Base-by-base conservation (phyloP, 2,797 vertebrate species). In the Sylvilagus floridanus region DNA sequence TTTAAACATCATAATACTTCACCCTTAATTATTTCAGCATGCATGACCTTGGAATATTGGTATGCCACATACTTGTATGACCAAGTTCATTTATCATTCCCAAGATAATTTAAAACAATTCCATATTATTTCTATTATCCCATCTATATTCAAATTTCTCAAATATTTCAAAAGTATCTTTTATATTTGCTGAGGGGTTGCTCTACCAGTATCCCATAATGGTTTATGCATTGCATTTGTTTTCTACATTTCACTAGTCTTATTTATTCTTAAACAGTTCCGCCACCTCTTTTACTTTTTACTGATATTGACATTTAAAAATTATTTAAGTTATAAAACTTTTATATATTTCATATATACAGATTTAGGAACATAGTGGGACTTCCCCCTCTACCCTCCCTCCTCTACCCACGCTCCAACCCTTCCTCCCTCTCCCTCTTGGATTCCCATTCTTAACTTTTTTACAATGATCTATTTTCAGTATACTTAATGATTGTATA, bases 1-100 rank as follows among this genome's bases (percentile, higher is more conserved):
- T 95, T 85, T 77, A 96, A 95, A 90, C 10, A 30, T 10, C 19
- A 50, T 65, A 93, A 42, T 63, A 52, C 13, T 79, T 85, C 4
- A 90, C 8, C 7, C 65, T 28, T 83, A 63, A 84, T 50, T 78
- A 66, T 9, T 79, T 96, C 11, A 84, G 21, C 47, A 75, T 75
- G 37, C n/a, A 87, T 89, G 24, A 76, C 28, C 47, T 81, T 93
- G 65, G 26, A 66, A 63, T 91, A 76, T n/a, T 5, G 5, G 5
- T 2, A 57, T 79, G 14, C 24, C 21, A 10, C 37, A 37, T 37
- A 37, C 4, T 37, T 69, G 35, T 68, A 60, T 52, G 66, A 52
- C 8, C 6, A 83, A 81, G 26, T 7, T 42, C 85, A 22, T 60
- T 97, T 78, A 54, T 85, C 42, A 72, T 37, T n/a, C n/a, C 47